These are phyloP conservation scores for Falcaria lacertinaria DNA, from an alignment of 2,888 invertebrate species.

Conservation along the genomic window DNA sequence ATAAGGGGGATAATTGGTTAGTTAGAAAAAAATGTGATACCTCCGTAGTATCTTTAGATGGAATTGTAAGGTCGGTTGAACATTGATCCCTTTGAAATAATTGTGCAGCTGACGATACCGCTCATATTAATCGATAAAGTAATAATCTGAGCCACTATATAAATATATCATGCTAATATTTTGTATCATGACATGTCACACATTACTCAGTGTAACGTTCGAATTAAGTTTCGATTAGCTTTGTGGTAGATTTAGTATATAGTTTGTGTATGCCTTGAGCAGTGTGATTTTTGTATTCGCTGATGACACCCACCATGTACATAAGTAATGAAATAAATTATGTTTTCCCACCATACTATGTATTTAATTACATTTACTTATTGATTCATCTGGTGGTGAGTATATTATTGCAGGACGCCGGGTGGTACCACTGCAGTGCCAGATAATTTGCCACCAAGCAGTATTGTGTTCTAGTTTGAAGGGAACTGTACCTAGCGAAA, in stretches of 20 bases:
- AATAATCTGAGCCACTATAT: conserved; percentile 26
- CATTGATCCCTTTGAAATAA: background rate
- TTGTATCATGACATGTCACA: conserved; percentile 49
- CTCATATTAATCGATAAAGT: conserved; percentile 8
- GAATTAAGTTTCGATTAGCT: conserved; percentile 45
- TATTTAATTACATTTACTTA: conserved; percentile 17
- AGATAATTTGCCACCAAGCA: too few species aligned
- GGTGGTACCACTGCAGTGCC: too few species aligned
- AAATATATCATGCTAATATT: conserved; percentile 44
- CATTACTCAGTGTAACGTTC: conserved; percentile 53
- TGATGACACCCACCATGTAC: conserved; percentile 61
- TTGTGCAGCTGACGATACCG: too few species aligned
- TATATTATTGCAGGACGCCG: too few species aligned
- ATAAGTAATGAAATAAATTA: conserved; percentile 68
- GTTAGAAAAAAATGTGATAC: conserved; percentile 58
- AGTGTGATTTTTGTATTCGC: conserved; percentile 54
- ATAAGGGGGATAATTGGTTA: conserved; percentile 22
- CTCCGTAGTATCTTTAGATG: conserved; percentile 46
- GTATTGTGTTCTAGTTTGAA: too few species aligned
- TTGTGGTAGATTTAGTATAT: conserved; percentile 40
- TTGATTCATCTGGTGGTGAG: too few species aligned
- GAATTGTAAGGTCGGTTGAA: conserved; percentile 29
- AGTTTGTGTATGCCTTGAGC: conserved; percentile 35
- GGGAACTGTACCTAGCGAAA: too few species aligned
- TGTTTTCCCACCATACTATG: conserved; percentile 58